Evolutionary conservation across 2,113 vertebrate genomes (phyloP), one percentile per base, ranked within the genome.

Genomic region (Mobula birostris): DNA sequence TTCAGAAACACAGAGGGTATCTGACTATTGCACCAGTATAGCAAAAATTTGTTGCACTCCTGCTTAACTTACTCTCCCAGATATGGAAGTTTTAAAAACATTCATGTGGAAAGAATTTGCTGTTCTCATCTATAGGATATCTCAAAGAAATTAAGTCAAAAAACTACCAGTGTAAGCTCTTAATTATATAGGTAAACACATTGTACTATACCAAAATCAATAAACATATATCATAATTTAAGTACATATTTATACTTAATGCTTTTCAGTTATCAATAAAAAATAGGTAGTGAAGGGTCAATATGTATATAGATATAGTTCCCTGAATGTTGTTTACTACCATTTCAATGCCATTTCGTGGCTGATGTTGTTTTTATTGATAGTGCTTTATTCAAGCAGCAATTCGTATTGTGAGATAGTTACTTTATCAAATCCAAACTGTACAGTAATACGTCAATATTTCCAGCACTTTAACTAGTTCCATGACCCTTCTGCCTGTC

Each of bases 371-470:
- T 40, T 27, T 48, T 1, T 93, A 93, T 93, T 74, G 91, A 93
- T 36, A 32, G 74, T 93, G 68, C 74, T 93, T 93, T 93, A 40
- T 93, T 93, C n/a, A 93, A 76, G 27, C 36, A 56, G 36, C 72
- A 72, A 92, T 92, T 92, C 72, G 90, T 92, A 66, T 27, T 15
- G 70, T 93, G 91, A 74, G 70, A 27, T 93, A 56, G 91, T 93
- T 74, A 56, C 21, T 93, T 74, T 70, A 93, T 74, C 40, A 93
- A 93, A 74, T 93, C 32, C 74, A 93, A 93, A 93, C 74, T 32
- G 70, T 74, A 15, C 40, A 93, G 68, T 48, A 27, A 21, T 36
- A 48, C 48, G 90, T 93, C 66, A 93, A 93, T 93, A 40, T 48
- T 93, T 74, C 68, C 36, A 93, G 72, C 68, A 74, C 36, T 93